Base-by-base conservation (phyloP, 2,888 invertebrate genomes). In the Caradrina kadenii region DNA sequence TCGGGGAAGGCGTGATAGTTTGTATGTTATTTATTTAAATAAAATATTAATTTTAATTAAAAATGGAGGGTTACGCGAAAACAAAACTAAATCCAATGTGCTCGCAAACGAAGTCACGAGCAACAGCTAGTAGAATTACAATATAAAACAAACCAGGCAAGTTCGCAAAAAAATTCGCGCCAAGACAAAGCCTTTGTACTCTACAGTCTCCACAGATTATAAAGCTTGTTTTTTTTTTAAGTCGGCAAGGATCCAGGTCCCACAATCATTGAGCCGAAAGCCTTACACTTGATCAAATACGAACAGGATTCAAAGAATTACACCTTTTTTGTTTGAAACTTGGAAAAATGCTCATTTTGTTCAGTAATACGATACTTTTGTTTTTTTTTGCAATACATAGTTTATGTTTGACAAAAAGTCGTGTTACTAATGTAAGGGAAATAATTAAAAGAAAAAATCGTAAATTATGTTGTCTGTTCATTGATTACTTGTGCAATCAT, bases 281-380 rank as follows among this genome's bases (percentile, higher is more conserved):
- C 85, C 86, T 91, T 91, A 88, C 91, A 89, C 89, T 84, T 89
- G 86, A 92, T 90, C 84, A 86, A 86, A 79, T 83, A 76, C 78
- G 84, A 88, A 87, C 88, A 87, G 87, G 89, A 88, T 86, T 89
- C 83, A 83, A 80, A 76, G 86, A 84, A 89, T 90, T 87, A 87
- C 85, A 69, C 54, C 76, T 80, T 86, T 86, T 85, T 86, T 84
- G 82, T 83, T 80, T 71, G 80, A 73, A 75, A 79, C 63, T 63
- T 76, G 62, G 39, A 64, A 79, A 80, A 73, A 73, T 49, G 45
- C 54, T 63, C 49, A 73, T 77, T 82, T 77, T 83, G 63, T 72
- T 80, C 70, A 58, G 84, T 81, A 81, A 82, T 69, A 52, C 63
- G 75, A 83, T 83, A 69, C 77, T 69, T 65, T 64, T 56, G 69